Evolutionary conservation across 2,797 vertebrate species (phyloP), one percentile per base, ranked within the genome.

Genomic region (Hydrocynus forskahlii): DNA sequence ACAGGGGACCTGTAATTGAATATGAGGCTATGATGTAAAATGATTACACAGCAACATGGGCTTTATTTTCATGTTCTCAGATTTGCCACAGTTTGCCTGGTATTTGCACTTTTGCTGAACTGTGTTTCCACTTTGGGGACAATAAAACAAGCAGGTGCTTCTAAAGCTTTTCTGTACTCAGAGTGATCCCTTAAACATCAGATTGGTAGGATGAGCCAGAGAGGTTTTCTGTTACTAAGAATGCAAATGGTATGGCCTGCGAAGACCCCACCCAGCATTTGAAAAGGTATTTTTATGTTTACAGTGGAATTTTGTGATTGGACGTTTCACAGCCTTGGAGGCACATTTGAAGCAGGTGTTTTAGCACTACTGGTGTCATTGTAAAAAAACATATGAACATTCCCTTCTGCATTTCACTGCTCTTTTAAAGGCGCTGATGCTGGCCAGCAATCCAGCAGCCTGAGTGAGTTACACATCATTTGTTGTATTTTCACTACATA

Each of bases 301-400:
- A 54, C 67, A 57, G n/a, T 57, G 68, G 55, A 79, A 84, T 75
- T 64, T 35, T 68, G 66, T 86, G 74, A 68, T 74, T 54, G 21
- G 48, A 62, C 48, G 38, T 82, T 73, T 84, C 29, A 76, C 25
- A 62, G 45, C 40, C 71, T 63, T 70, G 16, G 21, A 80, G 62
- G 76, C 48, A 76, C 19, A 35, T 68, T 77, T 76, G 38, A 82
- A 73, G 21, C 69, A 77, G 35, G 48, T 80, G 54, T 71, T 59
- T 63, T 13, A 62, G 21, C 17, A 5, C 43, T 62, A 68, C 50
- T 55, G 71, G 38, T 75, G 60, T 63, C 29, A 43, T 75, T 69
- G 17, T 62, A 73, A 69, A 59, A 82, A 68, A 5, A 13, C 21
- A 68, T 17, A 21, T 48, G 55, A 40, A 29, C 73, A 10, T 45